Conservation (phyloP, 2,888 invertebrate species). For the Helobdella robusta region DNA sequence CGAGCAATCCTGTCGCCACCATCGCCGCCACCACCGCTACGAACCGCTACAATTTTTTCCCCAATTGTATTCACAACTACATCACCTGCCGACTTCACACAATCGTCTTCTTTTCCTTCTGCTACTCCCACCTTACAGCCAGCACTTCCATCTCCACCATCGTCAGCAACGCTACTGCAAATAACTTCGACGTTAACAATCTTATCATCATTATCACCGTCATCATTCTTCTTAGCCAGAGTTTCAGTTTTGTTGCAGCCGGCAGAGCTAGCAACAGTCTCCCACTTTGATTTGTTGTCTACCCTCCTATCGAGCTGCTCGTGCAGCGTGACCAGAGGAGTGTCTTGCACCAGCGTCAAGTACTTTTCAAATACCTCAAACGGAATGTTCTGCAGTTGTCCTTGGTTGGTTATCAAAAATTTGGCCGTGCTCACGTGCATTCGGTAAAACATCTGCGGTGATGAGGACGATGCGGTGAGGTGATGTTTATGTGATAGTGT, state of each 20-base stretch:
- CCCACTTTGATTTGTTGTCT: background rate
- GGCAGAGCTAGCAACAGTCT: background rate
- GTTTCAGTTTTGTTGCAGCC: background rate
- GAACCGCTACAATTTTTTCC: background rate
- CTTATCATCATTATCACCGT: background rate
- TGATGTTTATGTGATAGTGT: background rate
- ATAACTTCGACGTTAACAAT: background rate
- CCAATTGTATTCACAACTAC: background rate
- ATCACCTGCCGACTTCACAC: background rate
- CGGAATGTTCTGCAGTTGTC: slow-evolving; percentile 36
- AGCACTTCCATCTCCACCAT: background rate
- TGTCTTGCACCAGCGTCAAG: slow-evolving; percentile 42
- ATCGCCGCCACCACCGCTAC: background rate
- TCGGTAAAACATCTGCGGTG: slow-evolving; percentile 55
- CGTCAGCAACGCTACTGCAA: background rate
- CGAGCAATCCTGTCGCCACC: background rate
- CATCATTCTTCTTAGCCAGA: background rate
- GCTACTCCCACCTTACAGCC: background rate
- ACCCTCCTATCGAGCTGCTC: slow-evolving; percentile 1
- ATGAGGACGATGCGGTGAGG: background rate
- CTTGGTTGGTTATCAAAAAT: slow-evolving; percentile 54
- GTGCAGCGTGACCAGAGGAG: slow-evolving; percentile 43
- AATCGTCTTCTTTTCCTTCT: slow-evolving; percentile 6
- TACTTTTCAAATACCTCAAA: slow-evolving; percentile 42
- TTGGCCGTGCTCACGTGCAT: slow-evolving; percentile 81